These are phyloP conservation scores for Eubasilissa regina DNA, from an alignment of 1,140 invertebrate species.

Conservation along the genomic window DNA sequence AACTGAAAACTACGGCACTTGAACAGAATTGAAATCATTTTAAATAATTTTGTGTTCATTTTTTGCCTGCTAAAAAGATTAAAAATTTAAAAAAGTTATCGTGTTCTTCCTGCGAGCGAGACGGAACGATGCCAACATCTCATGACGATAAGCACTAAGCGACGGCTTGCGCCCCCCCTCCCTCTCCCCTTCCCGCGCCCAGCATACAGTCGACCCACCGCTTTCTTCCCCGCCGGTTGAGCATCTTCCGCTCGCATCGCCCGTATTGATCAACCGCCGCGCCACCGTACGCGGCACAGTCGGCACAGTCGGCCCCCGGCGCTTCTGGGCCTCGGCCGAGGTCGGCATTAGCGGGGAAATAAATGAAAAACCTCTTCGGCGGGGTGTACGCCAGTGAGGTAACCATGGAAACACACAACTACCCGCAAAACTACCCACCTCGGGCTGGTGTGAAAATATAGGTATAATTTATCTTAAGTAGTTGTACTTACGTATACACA, in stretches of 20 bases:
- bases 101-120: slow-evolving; percentile 13
- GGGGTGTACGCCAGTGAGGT: slow-evolving; percentile 54
- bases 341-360: background rate
- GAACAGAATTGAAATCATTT: too few species aligned
- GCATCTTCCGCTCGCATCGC: background rate
- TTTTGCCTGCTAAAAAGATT: background rate
- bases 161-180: slow-evolving; percentile 50
- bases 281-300: background rate
- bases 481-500: too few species aligned
- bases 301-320: background rate
- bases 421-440: slow-evolving; percentile 49
- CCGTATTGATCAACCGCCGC: slow-evolving; percentile 1
- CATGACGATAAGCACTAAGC: slow-evolving; percentile 58
- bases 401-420: slow-evolving; percentile 58
- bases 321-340: background rate
- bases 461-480: background rate
- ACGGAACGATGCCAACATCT: slow-evolving; percentile 55
- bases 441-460: slow-evolving; percentile 7
- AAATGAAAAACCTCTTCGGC: slow-evolving; percentile 15
- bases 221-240: slow-evolving; percentile 26
- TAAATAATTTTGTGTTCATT: too few species aligned
- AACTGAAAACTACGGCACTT: too few species aligned
- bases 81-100: slow-evolving; percentile 11
- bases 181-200: too few species aligned
- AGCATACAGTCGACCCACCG: slow-evolving; percentile 29